Percentiles rank a stretch among this genome's conserved stretches.
Evolutionary conservation across 2,888 invertebrate species (phyloP).

Genomic region (Protonemura montana): DNA sequence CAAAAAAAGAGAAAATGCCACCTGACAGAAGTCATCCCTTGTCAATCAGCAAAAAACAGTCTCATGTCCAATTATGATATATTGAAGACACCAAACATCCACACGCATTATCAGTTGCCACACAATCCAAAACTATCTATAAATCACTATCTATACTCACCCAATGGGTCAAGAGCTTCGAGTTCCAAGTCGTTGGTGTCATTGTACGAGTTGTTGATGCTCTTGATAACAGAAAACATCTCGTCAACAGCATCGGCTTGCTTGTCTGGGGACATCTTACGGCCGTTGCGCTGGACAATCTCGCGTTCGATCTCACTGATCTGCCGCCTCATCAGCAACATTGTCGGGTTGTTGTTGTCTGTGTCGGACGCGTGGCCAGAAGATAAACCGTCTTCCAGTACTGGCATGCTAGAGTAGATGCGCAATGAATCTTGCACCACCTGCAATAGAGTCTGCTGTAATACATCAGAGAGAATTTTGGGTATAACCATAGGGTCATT

Average conservation of each 20-base stretch:
- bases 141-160: no score
- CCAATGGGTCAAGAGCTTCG: constrained; percentile 78
- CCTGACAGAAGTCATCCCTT: no score
- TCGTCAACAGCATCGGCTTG: constrained; percentile 36
- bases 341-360: constrained; percentile 86
- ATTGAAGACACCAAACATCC: no score
- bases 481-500: no score
- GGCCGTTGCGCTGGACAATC: constrained; percentile 67
- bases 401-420: constrained; percentile 84
- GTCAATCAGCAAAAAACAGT: no score
- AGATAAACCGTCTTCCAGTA: constrained; percentile 91
- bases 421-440: constrained; percentile 66
- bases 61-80: no score
- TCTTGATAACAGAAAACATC: constrained; percentile 42
- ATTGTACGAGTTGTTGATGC: constrained; percentile 54
- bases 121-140: no score
- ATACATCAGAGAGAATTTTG: no score
- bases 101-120: neutral
- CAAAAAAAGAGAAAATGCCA: no score
- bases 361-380: constrained; percentile 93
- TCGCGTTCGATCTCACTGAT: constrained; percentile 77
- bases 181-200: constrained; percentile 62
- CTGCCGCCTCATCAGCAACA: constrained; percentile 68
- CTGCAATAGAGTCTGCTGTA: no score
- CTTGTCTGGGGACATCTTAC: constrained; percentile 34